Evolutionary conservation across 2,113 vertebrate genomes (phyloP).

Genomic region (Vulpes vulpes): DNA sequence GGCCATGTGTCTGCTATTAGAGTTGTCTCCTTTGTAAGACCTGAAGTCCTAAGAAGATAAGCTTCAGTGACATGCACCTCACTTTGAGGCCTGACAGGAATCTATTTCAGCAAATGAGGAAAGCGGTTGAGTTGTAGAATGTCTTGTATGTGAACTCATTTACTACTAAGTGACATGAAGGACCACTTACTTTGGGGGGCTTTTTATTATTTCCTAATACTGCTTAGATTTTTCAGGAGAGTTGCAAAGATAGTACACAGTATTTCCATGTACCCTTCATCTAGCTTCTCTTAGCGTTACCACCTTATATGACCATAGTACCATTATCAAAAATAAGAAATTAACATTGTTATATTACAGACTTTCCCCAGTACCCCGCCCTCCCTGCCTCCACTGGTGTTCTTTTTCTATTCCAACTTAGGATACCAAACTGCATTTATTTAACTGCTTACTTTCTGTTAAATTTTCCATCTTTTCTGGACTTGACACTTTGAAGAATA

Average conservation of each 20-base stretch:
- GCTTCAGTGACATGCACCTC: background rate
- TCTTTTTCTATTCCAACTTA: background rate
- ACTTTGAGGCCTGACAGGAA: background rate
- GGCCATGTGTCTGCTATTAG: background rate
- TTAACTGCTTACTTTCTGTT: background rate
- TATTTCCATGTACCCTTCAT: background rate
- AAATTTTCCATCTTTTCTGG: background rate
- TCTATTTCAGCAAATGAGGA: background rate
- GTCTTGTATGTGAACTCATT: background rate
- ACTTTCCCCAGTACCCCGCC: background rate
- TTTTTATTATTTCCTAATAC: background rate
- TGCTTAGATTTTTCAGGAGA: constrained; percentile 14
- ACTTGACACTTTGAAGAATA: background rate
- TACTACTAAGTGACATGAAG: background rate
- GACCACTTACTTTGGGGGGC: background rate
- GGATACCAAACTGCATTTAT: background rate
- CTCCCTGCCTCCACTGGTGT: background rate
- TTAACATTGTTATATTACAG: background rate
- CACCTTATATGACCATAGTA: background rate
- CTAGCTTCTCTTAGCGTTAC: background rate
- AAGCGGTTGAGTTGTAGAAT: background rate
- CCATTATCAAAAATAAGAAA: constrained; percentile 25
- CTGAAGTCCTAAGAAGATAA: background rate
- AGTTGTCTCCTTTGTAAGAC: background rate
- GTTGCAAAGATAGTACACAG: background rate